Evolutionary conservation across 1,140 invertebrate species (phyloP).

Genomic region (Drosophila albomicans): DNA sequence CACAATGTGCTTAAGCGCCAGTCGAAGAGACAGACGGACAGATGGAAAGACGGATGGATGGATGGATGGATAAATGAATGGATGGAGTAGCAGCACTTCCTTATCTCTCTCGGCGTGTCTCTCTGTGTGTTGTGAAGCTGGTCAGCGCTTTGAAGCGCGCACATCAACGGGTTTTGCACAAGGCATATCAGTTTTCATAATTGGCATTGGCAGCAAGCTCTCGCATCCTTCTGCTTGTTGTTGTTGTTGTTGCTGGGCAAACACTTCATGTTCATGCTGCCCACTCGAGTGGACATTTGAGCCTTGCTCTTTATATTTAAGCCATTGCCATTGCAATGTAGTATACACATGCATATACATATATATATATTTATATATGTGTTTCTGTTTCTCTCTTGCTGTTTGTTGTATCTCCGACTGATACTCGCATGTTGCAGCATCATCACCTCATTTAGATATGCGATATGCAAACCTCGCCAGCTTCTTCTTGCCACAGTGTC

Average conservation of each 20-base stretch:
- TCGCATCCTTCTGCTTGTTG: slow-evolving; percentile 33
- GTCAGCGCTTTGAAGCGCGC: slow-evolving; percentile 69
- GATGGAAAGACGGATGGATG: neutral
- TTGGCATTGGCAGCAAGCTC: slow-evolving; percentile 66
- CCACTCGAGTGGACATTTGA: slow-evolving; percentile 82
- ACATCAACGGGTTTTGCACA: slow-evolving; percentile 78
- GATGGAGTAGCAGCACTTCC: slow-evolving; percentile 15
- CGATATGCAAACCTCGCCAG: slow-evolving; percentile 78
- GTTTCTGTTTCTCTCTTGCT: slow-evolving; percentile 29
- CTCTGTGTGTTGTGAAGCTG: slow-evolving; percentile 2
- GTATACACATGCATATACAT: neutral
- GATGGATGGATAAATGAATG: slow-evolving; percentile 1
- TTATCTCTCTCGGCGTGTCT: slow-evolving; percentile 40
- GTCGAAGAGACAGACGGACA: neutral
- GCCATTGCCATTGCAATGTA: slow-evolving; percentile 31
- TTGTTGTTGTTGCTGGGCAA: slow-evolving; percentile 65
- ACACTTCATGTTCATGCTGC: slow-evolving; percentile 80
- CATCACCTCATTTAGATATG: slow-evolving; percentile 82
- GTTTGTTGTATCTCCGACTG: slow-evolving; percentile 70
- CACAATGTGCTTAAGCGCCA: slow-evolving; percentile 50
- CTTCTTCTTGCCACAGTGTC: slow-evolving; percentile 37
- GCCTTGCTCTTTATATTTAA: slow-evolving; percentile 61
- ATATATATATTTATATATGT: slow-evolving; percentile 5
- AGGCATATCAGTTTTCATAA: slow-evolving; percentile 83
- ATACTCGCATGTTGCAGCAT: slow-evolving; percentile 75